Base-by-base conservation (phyloP, 1,140 invertebrate species). In the Drosophila setifemur region DNA sequence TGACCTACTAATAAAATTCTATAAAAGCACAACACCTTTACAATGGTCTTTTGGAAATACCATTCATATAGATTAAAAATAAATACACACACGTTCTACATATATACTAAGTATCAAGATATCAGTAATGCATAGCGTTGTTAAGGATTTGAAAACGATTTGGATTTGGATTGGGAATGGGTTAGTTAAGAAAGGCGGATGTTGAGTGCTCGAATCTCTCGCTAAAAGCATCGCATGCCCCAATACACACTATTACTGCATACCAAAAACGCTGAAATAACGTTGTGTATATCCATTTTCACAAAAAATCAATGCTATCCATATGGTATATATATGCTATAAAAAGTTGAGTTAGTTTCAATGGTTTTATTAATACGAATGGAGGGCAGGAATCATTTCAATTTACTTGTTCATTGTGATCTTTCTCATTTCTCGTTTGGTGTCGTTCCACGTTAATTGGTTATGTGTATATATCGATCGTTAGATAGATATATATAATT, bases 1-100 rank as follows among this genome's bases (percentile, higher is more conserved):
- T 73, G 44, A 61, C 76, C 81, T 85, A 85, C 79, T 85, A 85
- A 86, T 89, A 87, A 89, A 89, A 89, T 85, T 89, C 87, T 89
- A 89, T 82, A 89, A 89, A 89, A 89, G 87, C 87, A 89, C 87
- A 89, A 89, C 87, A 89, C 87, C 82, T 89, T 89, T 89, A 89
- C 82, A 87, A 89, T 89, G 87, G 87, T 89, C 75, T 89, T 89
- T 89, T 89, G 81, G 69, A 89, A 89, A 89, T 76, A 89, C 87
- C 87, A 89, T 89, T 88, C 60, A 78, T 70, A 69, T 87, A 70
- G 74, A 83, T 79, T 83, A 72, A 67, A 83, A 83, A 71, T 79
- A 79, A 85, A 85, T 83, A 85, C 79, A 87, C 73, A 86, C 64
- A 77, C 70, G 76, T 77, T 73, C 87, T 71, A 60, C 63, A 87